Percentiles rank a stretch among this genome's conserved stretches.
Evolutionary conservation across 2,113 vertebrate species (phyloP).

Genomic region (Prolemur simus): DNA sequence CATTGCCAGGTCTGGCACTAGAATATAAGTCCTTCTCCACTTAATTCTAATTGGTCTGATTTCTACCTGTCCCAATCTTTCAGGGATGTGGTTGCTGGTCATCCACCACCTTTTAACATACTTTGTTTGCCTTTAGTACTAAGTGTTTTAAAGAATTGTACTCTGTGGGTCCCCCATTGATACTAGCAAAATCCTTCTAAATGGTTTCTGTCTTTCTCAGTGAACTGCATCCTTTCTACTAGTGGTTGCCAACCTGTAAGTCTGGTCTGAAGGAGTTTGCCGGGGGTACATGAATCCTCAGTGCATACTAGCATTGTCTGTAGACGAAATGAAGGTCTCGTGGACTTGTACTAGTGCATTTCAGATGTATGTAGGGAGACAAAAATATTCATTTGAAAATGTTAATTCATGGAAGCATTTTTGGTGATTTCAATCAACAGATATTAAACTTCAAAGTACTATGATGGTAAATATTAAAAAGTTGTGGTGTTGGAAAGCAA

Average conservation of each 20-base stretch:
- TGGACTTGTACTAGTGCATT: background rate
- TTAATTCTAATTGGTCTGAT: background rate
- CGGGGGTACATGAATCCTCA: background rate
- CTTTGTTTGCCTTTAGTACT: slow-evolving; percentile 12
- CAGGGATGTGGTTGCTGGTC: background rate
- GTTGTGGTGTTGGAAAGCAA: background rate
- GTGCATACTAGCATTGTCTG: too few relatives aligned
- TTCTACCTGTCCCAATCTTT: background rate
- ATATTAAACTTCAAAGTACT: background rate
- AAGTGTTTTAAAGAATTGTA: background rate
- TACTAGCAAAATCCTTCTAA: background rate
- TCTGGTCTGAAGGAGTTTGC: background rate
- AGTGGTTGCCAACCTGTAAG: background rate
- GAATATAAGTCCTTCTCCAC: background rate
- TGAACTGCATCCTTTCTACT: background rate
- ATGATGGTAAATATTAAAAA: background rate
- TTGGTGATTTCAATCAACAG: background rate
- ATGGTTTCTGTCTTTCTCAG: background rate
- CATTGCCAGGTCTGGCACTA: background rate
- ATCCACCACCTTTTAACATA: background rate
- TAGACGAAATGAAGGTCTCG: background rate
- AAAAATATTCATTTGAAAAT: background rate
- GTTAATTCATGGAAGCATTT: background rate
- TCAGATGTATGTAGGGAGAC: background rate
- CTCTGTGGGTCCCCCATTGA: background rate